phyloP scores from a whole-genome alignment of 2,797 vertebrate species.

The Melanotaenia trifasciata region DNA sequence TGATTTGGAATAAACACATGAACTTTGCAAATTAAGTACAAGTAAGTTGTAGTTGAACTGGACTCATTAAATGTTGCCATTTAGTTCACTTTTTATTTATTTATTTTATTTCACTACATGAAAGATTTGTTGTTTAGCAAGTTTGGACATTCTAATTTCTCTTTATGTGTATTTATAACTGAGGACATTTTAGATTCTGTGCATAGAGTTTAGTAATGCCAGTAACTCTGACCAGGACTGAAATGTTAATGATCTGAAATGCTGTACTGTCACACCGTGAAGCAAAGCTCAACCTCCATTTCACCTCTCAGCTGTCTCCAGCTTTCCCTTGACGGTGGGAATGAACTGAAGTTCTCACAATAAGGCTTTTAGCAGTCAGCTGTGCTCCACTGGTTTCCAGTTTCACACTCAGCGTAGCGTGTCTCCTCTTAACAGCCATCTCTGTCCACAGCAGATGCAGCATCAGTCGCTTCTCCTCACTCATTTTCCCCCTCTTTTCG shows the following conservation, averaged over 20 bases:
- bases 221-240: neutral
- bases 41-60: neutral
- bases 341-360: conserved; percentile 70
- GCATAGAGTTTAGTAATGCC: neutral
- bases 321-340: conserved; percentile 66
- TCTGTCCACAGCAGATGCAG: conserved; percentile 61
- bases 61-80: neutral
- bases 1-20: too few relatives aligned
- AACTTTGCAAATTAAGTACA: neutral
- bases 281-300: conserved; percentile 53
- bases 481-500: conserved; percentile 17
- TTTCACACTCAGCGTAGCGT: conserved; percentile 84
- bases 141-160: neutral
- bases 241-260: conserved; percentile 56
- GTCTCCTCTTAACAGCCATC: conserved; percentile 75
- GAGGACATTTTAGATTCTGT: neutral
- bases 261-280: conserved; percentile 37
- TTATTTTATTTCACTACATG: neutral
- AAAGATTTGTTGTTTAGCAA: neutral
- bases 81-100: neutral
- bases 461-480: conserved; percentile 40
- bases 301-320: conserved; percentile 54
- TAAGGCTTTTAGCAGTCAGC: conserved; percentile 81
- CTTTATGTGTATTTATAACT: neutral
- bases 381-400: conserved; percentile 80